Conservation (phyloP, 2,888 invertebrate species). For the Halictus quadricinctus region DNA sequence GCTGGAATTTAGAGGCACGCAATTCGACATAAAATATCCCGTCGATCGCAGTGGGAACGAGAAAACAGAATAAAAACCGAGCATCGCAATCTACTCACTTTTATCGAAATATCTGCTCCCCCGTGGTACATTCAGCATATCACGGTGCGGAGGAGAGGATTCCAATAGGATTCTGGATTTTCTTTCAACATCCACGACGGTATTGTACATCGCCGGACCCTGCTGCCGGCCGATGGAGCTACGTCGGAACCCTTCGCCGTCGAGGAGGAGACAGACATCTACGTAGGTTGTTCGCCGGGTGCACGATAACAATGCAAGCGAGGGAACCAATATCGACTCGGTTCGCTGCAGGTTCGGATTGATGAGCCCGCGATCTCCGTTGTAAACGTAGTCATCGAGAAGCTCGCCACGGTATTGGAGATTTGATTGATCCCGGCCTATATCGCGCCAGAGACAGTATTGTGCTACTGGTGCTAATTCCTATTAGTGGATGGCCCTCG, state of each 20-base stretch:
- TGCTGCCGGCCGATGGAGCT: neutral
- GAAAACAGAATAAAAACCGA: conserved; percentile 12
- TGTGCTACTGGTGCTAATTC: conserved; percentile 71
- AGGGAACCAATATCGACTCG: conserved; percentile 72
- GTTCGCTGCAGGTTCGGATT: conserved; percentile 63
- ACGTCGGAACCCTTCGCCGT: conserved; percentile 11
- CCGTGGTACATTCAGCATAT: conserved; percentile 18
- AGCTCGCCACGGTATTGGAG: conserved; percentile 70
- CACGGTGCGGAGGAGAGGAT: conserved; percentile 9
- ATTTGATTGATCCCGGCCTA: conserved; percentile 74
- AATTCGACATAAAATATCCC: conserved; percentile 24
- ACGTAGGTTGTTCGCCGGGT: conserved; percentile 40
- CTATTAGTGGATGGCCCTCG: conserved; percentile 68
- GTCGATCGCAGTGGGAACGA: conserved; percentile 19
- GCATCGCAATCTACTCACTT: conserved; percentile 31
- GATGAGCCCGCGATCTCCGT: conserved; percentile 73
- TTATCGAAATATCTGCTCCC: conserved; percentile 57
- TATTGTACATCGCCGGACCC: neutral
- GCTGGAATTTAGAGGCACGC: conserved; percentile 5
- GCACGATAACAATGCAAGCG: conserved; percentile 68
- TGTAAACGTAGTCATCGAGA: conserved; percentile 75
- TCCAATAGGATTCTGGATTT: conserved; percentile 50
- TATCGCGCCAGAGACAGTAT: conserved; percentile 66
- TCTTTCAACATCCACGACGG: conserved; percentile 31
- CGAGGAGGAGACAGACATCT: conserved; percentile 1